Evolutionary conservation across 2,888 invertebrate species (phyloP).

Genomic region (Phyllotreta cruciferae): DNA sequence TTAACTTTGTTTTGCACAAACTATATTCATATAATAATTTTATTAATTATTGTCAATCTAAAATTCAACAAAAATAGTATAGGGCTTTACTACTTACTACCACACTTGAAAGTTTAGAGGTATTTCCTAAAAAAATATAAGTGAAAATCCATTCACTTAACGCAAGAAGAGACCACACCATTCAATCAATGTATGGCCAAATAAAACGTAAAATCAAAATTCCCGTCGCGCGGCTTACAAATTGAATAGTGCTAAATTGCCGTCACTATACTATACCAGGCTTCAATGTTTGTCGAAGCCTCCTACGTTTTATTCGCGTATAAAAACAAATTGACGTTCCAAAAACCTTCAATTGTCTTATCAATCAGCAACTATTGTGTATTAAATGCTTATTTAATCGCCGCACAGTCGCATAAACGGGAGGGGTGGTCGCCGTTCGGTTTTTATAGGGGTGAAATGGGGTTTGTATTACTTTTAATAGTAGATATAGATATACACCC

Average conservation of each 20-base stretch:
- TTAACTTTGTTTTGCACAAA: no score
- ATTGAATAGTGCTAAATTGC: conserved; percentile 60
- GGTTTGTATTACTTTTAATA: neutral
- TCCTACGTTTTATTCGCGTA: conserved; percentile 57
- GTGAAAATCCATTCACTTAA: neutral
- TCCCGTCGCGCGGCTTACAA: conserved; percentile 55
- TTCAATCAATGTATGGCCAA: conserved; percentile 51
- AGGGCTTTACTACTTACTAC: no score
- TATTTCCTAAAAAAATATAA: no score
- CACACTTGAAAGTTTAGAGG: no score
- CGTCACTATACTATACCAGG: conserved; percentile 51
- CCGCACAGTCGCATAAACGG: conserved; percentile 44
- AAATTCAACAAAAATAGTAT: no score
- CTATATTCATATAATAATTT: no score
- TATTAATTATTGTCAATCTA: no score
- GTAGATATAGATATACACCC: no score
- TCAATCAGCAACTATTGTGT: conserved; percentile 60
- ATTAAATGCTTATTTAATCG: conserved; percentile 59
- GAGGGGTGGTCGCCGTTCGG: conserved; percentile 49
- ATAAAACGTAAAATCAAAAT: conserved; percentile 58
- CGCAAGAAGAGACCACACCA: conserved; percentile 29
- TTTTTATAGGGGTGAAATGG: conserved; percentile 5
- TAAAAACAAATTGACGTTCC: conserved; percentile 62
- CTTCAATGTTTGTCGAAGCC: conserved; percentile 57
- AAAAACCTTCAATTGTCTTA: conserved; percentile 62